Evolutionary conservation across 1,140 invertebrate genomes (phyloP), one percentile per base, ranked within the genome.

Genomic region (Orchesella cincta): DNA sequence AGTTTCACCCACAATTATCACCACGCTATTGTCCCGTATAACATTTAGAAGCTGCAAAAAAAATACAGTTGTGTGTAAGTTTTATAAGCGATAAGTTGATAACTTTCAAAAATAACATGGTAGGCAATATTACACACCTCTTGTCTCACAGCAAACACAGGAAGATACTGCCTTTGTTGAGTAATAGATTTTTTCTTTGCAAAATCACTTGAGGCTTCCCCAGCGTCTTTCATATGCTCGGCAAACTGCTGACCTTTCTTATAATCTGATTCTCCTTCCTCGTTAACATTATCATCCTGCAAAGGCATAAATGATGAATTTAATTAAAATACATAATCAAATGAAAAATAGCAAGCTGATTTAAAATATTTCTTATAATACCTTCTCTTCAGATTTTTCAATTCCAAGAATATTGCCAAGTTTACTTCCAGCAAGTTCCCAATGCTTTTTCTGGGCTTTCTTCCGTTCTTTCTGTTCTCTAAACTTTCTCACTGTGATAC

Each of bases 391-490:
- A 83, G 92, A 88, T 85, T 93, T 90, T 83, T 93, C 90, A 0
- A 99, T 91, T 0, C 98, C 98, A 93, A 99, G 97, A 26, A 99
- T 96, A 82, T 99, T 97, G 83, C 96, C 96, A 64, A 99, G 89
- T 83, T 94, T 94, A 1, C 96, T 99, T 35, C 98, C 98, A 46
- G 96, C 95, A 39, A 99, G 85, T 86, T 99, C 96, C 97, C 97
- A 99, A 85, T 99, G 96, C 85, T 99, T 99, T 84, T 98, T 97
- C 83, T 99, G 97, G 0, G 97, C 96, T 86, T 96, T 97, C 57
- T 91, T 90, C 33, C 96, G 87, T 85, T 99, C 98, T 84, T 98
- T 98, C 84, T 98, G 95, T 85, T 99, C 98, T 67, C 98, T 89
- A 84, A 93, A 96, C 0, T 91, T 90, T 74, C 95, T 89, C 0